These are phyloP conservation scores for Acanthosoma haemorrhoidale DNA, from an alignment of 2,888 invertebrate species.

Conservation along the genomic window DNA sequence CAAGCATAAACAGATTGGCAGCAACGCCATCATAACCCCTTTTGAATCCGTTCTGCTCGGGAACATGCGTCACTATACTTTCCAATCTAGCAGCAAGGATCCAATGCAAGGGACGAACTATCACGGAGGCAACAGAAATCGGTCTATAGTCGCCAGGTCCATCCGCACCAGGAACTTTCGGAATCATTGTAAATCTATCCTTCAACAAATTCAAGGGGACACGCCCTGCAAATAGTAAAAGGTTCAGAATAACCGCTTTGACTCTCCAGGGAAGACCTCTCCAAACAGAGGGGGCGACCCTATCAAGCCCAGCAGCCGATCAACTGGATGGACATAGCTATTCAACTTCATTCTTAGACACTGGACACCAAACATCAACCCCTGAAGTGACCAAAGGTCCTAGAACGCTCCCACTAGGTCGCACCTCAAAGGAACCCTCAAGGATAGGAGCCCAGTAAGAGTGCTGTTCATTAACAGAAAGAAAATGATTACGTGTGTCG, in stretches of 20 bases:
- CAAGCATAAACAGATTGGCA: too few relatives aligned
- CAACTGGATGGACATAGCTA: neutral
- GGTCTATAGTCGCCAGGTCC: constrained; percentile 22
- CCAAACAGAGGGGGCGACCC: neutral
- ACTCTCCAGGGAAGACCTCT: neutral
- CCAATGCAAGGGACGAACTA: constrained; percentile 36
- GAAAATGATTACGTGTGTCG: neutral
- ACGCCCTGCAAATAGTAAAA: constrained; percentile 18
- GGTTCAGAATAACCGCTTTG: constrained; percentile 18
- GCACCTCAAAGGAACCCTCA: neutral
- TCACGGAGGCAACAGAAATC: constrained; percentile 35
- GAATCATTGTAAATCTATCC: neutral
- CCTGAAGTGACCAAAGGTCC: neutral
- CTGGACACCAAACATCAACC: neutral
- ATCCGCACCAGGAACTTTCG: neutral
- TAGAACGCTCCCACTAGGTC: neutral
- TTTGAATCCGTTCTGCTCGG: too few relatives aligned
- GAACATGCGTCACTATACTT: too few relatives aligned
- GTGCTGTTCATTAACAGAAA: neutral
- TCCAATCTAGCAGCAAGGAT: constrained; percentile 33
- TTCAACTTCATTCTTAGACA: neutral
- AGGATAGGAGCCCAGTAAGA: neutral
- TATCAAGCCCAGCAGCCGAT: neutral
- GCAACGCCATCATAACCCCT: too few relatives aligned
- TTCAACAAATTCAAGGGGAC: neutral